These are phyloP conservation scores for Podargus strigoides DNA, from an alignment of 2,797 vertebrate genomes.

Conservation along the genomic window DNA sequence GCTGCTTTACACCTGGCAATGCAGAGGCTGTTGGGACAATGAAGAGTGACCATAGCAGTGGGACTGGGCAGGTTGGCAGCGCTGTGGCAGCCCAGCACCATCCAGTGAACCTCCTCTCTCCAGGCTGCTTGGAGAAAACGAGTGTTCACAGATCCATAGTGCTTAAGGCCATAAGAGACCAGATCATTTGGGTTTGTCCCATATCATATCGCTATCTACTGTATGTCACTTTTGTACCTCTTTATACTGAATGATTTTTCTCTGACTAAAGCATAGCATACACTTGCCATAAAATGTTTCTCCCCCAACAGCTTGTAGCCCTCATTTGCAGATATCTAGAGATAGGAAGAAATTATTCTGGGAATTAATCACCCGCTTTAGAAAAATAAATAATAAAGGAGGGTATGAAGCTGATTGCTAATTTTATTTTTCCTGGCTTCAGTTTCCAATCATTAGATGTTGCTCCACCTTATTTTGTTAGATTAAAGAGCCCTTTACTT, in stretches of 20 bases:
- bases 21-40: neutral
- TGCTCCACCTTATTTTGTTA: constrained; percentile 37
- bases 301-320: neutral
- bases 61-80: neutral
- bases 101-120: neutral
- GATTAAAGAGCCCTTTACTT: constrained; percentile 41
- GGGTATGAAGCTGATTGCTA: constrained; percentile 30
- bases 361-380: neutral
- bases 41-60: neutral
- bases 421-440: constrained; percentile 59
- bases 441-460: constrained; percentile 28
- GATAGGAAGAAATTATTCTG: neutral
- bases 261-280: neutral
- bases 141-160: neutral
- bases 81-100: neutral
- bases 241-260: neutral
- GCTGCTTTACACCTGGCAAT: neutral
- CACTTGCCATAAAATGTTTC: neutral
- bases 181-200: neutral
- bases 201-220: neutral
- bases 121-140: neutral
- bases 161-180: neutral
- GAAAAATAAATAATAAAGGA: constrained; percentile 18
- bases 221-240: neutral
- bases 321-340: constrained; percentile 25